A percentile compares a stretch with the other conserved stretches of the same genome.
These are phyloP conservation scores for Salpingus planirostris DNA, from an alignment of 2,888 invertebrate species.

Conservation along the genomic window DNA sequence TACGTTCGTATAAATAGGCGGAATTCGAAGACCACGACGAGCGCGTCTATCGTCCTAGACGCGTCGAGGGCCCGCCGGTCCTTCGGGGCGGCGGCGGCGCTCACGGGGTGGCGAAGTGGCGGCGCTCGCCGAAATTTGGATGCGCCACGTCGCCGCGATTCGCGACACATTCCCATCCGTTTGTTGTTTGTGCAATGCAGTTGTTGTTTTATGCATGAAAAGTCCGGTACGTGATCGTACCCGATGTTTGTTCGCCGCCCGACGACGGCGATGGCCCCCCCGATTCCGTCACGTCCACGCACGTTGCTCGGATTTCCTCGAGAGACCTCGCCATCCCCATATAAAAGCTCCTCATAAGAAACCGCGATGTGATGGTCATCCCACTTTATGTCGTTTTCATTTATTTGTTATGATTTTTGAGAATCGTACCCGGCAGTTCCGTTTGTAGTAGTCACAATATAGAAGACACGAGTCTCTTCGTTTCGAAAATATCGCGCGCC, in stretches of 20 bases:
- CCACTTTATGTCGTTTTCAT: too few species aligned
- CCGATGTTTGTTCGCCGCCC: conserved; percentile 17
- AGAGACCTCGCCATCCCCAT: too few species aligned
- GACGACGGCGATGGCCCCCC: conserved; percentile 23
- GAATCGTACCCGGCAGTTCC: too few species aligned
- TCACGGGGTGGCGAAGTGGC: too few species aligned
- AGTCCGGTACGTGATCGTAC: conserved; percentile 30
- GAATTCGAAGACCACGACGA: conserved; percentile 31
- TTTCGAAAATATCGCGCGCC: conserved; percentile 11
- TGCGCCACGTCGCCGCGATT: conserved; percentile 18
- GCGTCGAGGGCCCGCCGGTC: conserved; percentile 19
- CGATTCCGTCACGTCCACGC: conserved; percentile 10
- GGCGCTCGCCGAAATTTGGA: too few species aligned
- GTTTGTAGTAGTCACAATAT: too few species aligned
- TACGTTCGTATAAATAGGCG: conserved; percentile 37
- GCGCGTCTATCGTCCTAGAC: conserved; percentile 24
- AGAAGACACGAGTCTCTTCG: conserved; percentile 13
- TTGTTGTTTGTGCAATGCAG: conserved; percentile 33
- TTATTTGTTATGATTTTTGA: too few species aligned
- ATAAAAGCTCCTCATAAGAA: too few species aligned
- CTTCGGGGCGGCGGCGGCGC: conserved; percentile 7
- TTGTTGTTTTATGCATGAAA: conserved; percentile 35
- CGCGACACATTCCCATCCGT: conserved; percentile 30
- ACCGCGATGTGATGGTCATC: too few species aligned
- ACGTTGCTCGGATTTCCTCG: too few species aligned